phyloP scores from a whole-genome alignment of 2,113 vertebrate species.

The Ciconia stormi region DNA sequence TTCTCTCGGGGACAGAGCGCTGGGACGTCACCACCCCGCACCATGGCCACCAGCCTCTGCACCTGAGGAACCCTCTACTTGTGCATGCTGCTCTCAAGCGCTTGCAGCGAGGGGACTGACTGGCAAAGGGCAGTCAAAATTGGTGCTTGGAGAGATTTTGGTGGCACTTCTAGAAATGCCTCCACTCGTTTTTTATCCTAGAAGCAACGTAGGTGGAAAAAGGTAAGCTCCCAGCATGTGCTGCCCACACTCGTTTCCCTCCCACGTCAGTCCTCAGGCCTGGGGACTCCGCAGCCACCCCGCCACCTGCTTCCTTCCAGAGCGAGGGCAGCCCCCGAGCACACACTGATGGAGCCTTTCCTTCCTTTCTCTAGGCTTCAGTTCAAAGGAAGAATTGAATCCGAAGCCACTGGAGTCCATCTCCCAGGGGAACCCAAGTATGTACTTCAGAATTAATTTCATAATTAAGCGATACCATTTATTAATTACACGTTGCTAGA shows the following conservation, averaged over 20 bases:
- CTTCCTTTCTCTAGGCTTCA: constrained; percentile 79
- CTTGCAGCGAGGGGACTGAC: neutral
- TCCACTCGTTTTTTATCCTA: neutral
- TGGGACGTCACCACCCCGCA: neutral
- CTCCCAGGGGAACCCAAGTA: constrained; percentile 90
- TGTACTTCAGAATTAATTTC: constrained; percentile 39
- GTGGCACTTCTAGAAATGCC: neutral
- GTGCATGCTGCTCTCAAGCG: neutral
- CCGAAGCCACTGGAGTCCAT: constrained; percentile 74
- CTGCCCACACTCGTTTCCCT: neutral
- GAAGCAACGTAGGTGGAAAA: neutral
- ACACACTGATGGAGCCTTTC: constrained; percentile 15
- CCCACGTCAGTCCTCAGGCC: neutral
- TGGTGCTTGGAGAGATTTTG: neutral
- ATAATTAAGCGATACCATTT: neutral
- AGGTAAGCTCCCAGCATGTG: neutral
- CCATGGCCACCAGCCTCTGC: neutral
- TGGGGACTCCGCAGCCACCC: neutral
- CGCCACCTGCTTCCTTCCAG: neutral
- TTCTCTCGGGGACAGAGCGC: neutral
- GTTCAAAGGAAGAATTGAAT: constrained; percentile 77
- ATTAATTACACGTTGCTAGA: neutral
- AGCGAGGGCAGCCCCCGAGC: neutral
- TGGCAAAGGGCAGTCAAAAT: neutral
- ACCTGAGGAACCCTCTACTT: neutral